These are phyloP conservation scores for Antennarius striatus DNA, from an alignment of 2,113 vertebrate genomes.

Conservation along the genomic window DNA sequence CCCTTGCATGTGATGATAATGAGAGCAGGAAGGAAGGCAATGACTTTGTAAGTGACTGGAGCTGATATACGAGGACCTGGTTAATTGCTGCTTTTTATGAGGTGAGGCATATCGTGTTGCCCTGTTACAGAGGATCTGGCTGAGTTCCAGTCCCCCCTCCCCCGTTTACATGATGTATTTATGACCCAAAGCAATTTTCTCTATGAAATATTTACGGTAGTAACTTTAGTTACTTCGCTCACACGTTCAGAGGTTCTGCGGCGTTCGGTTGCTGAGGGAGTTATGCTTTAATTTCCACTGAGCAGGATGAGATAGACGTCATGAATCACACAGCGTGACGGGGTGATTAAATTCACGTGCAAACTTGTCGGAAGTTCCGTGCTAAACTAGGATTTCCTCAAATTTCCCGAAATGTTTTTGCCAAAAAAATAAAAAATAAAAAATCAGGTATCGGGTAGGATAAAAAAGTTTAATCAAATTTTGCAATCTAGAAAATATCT, in stretches of 20 bases:
- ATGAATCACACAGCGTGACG: constrained; percentile 19
- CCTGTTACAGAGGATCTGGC: constrained; percentile 45
- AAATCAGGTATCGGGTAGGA: background rate
- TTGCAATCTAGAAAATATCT: too few species aligned
- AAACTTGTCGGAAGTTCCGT: constrained; percentile 5
- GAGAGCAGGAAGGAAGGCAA: constrained; percentile 63
- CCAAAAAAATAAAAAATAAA: background rate
- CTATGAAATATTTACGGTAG: constrained; percentile 71
- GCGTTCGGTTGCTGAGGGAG: constrained; percentile 19
- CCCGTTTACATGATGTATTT: constrained; percentile 61
- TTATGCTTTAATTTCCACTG: constrained; percentile 7
- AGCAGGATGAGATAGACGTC: background rate
- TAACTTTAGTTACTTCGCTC: constrained; percentile 51
- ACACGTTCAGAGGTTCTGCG: constrained; percentile 7
- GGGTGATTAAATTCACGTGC: constrained; percentile 11
- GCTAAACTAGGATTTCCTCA: background rate
- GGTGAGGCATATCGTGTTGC: constrained; percentile 59
- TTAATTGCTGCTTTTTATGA: constrained; percentile 67
- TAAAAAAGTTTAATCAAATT: background rate
- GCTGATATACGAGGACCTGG: constrained; percentile 65
- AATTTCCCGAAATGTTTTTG: background rate
- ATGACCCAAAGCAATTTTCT: constrained; percentile 68
- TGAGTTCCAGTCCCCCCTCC: constrained; percentile 28
- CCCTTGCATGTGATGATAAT: constrained; percentile 54
- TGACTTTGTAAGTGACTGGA: constrained; percentile 66